Evolutionary conservation across 2,797 vertebrate genomes (phyloP), one percentile per base, ranked within the genome.

Genomic region (Muscicapa striata): DNA sequence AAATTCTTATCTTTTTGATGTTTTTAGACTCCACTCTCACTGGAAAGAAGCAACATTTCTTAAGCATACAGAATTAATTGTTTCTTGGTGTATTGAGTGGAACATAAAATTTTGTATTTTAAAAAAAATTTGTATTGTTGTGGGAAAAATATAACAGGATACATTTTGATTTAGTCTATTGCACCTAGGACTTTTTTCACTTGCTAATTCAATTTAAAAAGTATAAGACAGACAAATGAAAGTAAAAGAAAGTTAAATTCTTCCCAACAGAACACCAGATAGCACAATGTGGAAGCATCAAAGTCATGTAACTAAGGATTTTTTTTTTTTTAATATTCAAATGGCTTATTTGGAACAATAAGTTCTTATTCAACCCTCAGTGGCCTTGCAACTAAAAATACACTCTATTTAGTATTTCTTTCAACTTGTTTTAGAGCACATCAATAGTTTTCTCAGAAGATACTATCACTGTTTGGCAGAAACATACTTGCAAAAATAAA

Each of bases 361-460:
- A 84, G 27, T 13, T 89, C 55, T 92, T 92, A 91, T 67, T 41
- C 70, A 61, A 58, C 59, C 69, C 21, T 58, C 62, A 48, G 12
- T 3, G 48, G 78, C 95, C 88, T 90, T 70, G 93, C 29, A 88
- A 70, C 82, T 83, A 74, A 87, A 95, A 91, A 83, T 83, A 93
- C 7, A 20, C 30, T 70, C 55, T 54, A 80, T 73, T 89, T 87
- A 66, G 5, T 87, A 61, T 57, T 91, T 87, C 48, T 91, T 96
- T 91, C 64, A 66, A 66, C 69, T 90, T 90, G 41, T 89, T 96
- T 94, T 89, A 95, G 77, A 77, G 36, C 54, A 55, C 81, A 93
- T 83, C 89, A 82, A 62, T 84, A 55, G 26, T 90, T 97, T 97
- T 96, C 96, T 96, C 93, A 96, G 95, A 94, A 97, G 95, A 97